phyloP scores from a whole-genome alignment of 2,888 invertebrate species.

The Erebia aethiops region DNA sequence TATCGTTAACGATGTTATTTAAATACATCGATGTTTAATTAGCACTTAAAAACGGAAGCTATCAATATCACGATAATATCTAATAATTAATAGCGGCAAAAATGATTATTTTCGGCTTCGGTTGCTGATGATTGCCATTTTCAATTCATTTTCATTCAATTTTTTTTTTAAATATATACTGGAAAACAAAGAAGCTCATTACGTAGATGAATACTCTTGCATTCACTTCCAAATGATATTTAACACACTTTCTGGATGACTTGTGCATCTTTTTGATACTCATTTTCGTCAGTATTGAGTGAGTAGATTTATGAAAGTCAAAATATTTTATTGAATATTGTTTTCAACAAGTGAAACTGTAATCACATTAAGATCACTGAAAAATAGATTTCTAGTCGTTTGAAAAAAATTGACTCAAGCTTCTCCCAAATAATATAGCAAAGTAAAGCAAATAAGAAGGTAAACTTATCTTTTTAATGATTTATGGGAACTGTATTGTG shows the following conservation, averaged over 20 bases:
- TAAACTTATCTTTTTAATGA: too few relatives aligned
- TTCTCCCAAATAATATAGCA: too few relatives aligned
- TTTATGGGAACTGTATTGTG: neutral
- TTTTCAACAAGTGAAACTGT: slow-evolving; percentile 7
- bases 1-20: neutral
- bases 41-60: neutral
- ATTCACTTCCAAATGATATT: slow-evolving; percentile 36
- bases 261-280: slow-evolving; percentile 43
- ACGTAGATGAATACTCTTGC: slow-evolving; percentile 22
- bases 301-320: neutral
- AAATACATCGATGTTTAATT: neutral
- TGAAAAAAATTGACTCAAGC: too few relatives aligned
- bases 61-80: neutral
- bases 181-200: slow-evolving; percentile 22
- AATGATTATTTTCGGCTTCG: neutral
- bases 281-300: slow-evolving; percentile 10
- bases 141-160: too few relatives aligned
- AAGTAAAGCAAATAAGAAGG: too few relatives aligned
- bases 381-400: too few relatives aligned
- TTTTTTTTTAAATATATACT: too few relatives aligned
- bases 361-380: neutral
- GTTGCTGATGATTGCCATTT: slow-evolving; percentile 2
- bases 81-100: neutral
- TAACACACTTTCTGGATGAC: slow-evolving; percentile 52
- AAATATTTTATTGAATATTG: neutral